Evolutionary conservation across 1,140 invertebrate species (phyloP).

Genomic region (Macrocentrus cingulum): DNA sequence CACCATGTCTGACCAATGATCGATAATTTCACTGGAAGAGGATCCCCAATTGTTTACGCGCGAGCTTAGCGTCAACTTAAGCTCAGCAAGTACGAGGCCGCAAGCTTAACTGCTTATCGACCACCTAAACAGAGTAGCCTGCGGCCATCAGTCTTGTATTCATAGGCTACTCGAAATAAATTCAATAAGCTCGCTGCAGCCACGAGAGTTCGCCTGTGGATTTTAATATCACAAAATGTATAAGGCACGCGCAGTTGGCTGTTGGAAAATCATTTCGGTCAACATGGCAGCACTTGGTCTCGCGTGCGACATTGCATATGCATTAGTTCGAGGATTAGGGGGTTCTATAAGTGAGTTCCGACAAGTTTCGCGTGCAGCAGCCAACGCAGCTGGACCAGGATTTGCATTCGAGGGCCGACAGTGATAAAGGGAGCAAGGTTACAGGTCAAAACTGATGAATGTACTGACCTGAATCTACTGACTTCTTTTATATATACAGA

Average conservation of each 20-base stretch:
- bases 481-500: conserved; percentile 5
- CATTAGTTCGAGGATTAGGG: conserved; percentile 4
- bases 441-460: conserved; percentile 12
- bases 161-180: neutral
- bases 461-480: conserved; percentile 4
- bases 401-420: neutral
- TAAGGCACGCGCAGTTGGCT: neutral
- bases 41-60: neutral
- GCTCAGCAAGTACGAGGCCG: neutral
- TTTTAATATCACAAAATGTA: no score
- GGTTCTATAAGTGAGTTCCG: conserved; percentile 8
- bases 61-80: neutral
- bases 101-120: conserved; percentile 5
- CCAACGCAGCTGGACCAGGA: conserved; percentile 2
- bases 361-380: conserved; percentile 1
- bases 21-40: neutral
- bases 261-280: conserved; percentile 13
- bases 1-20: neutral
- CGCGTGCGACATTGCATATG: conserved; percentile 17
- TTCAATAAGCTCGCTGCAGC: neutral
- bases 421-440: conserved; percentile 5
- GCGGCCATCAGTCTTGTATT: neutral
- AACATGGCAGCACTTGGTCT: conserved; percentile 8
- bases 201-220: no score
- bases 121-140: neutral